Conservation (phyloP, 1,140 invertebrate genomes). For the Aphis gossypii region DNA sequence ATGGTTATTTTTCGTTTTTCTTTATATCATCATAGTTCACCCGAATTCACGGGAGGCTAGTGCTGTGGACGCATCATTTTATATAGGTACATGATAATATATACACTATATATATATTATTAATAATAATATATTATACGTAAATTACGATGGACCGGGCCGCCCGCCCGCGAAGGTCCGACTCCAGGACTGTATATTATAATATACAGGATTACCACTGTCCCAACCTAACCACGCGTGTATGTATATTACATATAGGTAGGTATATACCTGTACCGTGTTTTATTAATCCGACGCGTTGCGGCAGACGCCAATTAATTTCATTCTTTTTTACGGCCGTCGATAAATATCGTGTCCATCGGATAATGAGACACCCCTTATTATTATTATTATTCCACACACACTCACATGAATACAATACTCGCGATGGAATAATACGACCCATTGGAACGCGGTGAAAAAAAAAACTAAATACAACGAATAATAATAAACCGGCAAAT, state of each 20-base stretch:
- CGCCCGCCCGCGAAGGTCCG: constrained; percentile 24
- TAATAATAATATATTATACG: neutral
- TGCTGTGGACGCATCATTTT: neutral
- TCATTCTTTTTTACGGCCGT: constrained; percentile 49
- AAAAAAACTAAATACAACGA: neutral
- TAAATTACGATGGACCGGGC: neutral
- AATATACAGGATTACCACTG: neutral
- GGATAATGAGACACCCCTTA: constrained; percentile 48
- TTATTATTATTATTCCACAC: neutral
- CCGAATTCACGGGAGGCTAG: neutral
- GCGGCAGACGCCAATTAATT: constrained; percentile 41
- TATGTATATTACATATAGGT: neutral
- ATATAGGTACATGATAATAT: neutral
- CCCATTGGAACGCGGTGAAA: neutral
- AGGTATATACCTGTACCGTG: neutral
- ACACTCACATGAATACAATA: neutral
- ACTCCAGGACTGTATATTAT: neutral
- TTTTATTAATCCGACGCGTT: constrained; percentile 41
- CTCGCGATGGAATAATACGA: neutral
- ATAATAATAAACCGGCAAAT: constrained; percentile 23
- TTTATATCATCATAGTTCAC: neutral
- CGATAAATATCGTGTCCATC: constrained; percentile 37
- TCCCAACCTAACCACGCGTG: neutral
- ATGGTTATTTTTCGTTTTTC: neutral
- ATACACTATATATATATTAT: neutral